Evolutionary conservation across 2,888 invertebrate species (phyloP).

Genomic region (Hyalella azteca): DNA sequence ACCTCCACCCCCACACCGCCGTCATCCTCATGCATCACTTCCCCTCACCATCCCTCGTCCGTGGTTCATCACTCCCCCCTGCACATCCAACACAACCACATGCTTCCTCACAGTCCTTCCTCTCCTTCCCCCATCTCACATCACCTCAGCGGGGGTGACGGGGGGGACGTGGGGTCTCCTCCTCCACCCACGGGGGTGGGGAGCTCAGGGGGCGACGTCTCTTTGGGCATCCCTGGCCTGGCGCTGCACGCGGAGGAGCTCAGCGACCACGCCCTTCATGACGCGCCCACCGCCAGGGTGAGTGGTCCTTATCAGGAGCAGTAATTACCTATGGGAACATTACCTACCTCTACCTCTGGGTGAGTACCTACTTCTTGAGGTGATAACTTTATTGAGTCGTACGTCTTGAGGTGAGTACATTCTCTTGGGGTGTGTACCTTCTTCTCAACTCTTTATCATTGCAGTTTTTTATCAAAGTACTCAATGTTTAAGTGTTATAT

Average conservation of each 20-base stretch:
- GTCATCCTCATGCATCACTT: neutral
- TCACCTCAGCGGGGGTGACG: neutral
- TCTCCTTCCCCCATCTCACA: neutral
- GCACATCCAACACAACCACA: constrained; percentile 17
- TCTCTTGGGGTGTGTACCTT: too few relatives aligned
- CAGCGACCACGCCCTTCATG: neutral
- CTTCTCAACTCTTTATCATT: too few relatives aligned
- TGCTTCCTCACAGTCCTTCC: neutral
- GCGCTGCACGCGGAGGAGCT: constrained; percentile 15
- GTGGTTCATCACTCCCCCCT: neutral
- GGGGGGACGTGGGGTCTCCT: neutral
- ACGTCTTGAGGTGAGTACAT: too few relatives aligned
- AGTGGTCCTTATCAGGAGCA: too few relatives aligned
- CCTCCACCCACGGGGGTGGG: neutral
- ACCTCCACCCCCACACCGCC: neutral
- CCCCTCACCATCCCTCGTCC: neutral
- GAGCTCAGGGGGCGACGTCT: neutral
- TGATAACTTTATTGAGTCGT: too few relatives aligned
- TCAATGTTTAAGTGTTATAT: too few relatives aligned
- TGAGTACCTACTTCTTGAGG: too few relatives aligned
- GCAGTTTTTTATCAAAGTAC: too few relatives aligned
- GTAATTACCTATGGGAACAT: too few relatives aligned
- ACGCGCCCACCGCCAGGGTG: constrained; percentile 38
- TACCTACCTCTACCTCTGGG: too few relatives aligned
- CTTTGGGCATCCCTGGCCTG: constrained; percentile 13